Evolutionary conservation across 2,888 invertebrate genomes (phyloP), one percentile per base, ranked within the genome.

Genomic region (Ametastegia equiseti): DNA sequence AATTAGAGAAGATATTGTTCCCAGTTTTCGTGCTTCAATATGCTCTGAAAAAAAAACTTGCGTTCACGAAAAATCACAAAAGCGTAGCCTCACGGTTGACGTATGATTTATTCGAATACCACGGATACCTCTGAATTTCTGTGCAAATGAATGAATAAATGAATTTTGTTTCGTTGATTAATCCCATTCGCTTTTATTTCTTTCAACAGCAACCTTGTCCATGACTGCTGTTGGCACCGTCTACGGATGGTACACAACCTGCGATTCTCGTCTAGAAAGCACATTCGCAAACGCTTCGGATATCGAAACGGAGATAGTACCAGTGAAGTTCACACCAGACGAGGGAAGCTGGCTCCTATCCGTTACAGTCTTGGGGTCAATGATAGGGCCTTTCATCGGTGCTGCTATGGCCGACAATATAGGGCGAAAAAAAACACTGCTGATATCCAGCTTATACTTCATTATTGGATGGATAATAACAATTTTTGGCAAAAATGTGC

Each of bases 181-280:
- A 42, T 45, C 47, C 30, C 11, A 27, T 27, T 71, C 30, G 27
- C 15, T 71, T 45, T 78, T 63, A 13, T 15, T 19, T 45, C n/a
- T 15, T 19, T 45, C n/a, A n/a, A 19, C 84, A 91, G 91, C 91
- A 5, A 91, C 91, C 2, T 83, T 91, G 15, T 91, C 91, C n/a
- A 91, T 91, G 91, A 90, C 91, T 5, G 89, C 90, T 2, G 91
- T 87, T 0, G 91, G 91, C 1, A 91, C 91, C 0, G 91, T 91
- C 6, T 91, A 89, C 81, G 91, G 91, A 33, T 92, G 91, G 91
- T 86, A 89, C 15, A 91, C 91, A 11, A 90, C 90, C 7, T 89
- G 86, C 33, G 84, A 88, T 4, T 84, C 87, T 3, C 87, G 89
- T 39, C 80, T n/a, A n/a, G n/a, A n/a, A n/a, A n/a, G n/a, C n/a